phyloP scores from a whole-genome alignment of 2,797 vertebrate genomes.

The Alca torda region DNA sequence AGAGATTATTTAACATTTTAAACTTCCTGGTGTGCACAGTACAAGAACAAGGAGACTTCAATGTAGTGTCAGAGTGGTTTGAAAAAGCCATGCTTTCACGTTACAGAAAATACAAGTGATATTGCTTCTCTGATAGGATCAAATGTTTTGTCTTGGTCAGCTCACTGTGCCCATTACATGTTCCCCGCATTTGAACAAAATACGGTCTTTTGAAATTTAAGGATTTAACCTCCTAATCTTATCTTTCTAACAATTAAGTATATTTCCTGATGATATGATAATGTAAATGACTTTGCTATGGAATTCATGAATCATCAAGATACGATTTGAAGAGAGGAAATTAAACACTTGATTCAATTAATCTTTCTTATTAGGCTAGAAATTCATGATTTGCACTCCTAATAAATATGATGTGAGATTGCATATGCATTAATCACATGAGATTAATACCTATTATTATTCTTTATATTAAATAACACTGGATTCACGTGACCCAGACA shows the following conservation, averaged over 20 bases:
- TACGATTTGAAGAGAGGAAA: constrained; percentile 68
- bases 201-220: background rate
- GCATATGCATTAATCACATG: constrained; percentile 56
- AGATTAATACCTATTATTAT: constrained; percentile 36
- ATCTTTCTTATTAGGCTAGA: constrained; percentile 59
- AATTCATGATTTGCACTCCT: constrained; percentile 57
- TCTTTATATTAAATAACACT: constrained; percentile 40
- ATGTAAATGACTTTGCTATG: constrained; percentile 65
- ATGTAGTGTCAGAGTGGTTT: constrained; percentile 11
- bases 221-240: background rate
- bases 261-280: constrained; percentile 55
- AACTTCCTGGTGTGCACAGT: constrained; percentile 11
- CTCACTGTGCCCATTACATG: background rate
- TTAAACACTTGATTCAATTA: constrained; percentile 70
- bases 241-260: constrained; percentile 44
- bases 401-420: constrained; percentile 56
- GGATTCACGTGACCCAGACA: background rate
- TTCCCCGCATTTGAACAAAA: background rate
- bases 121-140: background rate
- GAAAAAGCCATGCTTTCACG: constrained; percentile 2
- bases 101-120: background rate
- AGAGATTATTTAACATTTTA: constrained; percentile 71
- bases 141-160: background rate
- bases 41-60: constrained; percentile 39
- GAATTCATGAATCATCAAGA: constrained; percentile 61